A percentile compares a stretch with the other conserved stretches of the same genome.
These are phyloP conservation scores for Phoenicopterus ruber DNA, from an alignment of 2,113 vertebrate species.

Conservation along the genomic window DNA sequence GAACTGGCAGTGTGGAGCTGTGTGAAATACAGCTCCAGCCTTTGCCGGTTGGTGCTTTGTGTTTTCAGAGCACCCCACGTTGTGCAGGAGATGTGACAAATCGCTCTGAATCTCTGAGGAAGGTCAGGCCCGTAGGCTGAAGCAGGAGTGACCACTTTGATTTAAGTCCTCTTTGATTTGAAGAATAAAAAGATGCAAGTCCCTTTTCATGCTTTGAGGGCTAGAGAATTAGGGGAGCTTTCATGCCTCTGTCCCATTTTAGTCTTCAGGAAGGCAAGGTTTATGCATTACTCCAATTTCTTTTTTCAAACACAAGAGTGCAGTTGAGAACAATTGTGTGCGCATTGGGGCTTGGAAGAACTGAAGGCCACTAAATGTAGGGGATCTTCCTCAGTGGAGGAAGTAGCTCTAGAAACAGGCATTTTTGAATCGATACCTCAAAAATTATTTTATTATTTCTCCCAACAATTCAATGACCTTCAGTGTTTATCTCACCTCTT, in stretches of 20 bases:
- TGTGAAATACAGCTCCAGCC: not conserved
- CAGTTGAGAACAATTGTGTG: not conserved
- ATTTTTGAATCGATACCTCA: not conserved
- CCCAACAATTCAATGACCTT: not conserved
- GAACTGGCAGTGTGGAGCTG: not conserved
- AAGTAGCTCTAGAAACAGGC: not conserved
- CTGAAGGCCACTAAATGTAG: not conserved
- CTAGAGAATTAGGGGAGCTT: conserved; percentile 2
- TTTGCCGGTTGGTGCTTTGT: not conserved
- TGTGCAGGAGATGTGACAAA: not conserved
- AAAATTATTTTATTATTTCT: not conserved
- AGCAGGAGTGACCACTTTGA: conserved; percentile 38
- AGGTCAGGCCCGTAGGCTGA: not conserved
- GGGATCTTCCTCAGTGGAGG: not conserved
- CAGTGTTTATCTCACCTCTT: not conserved
- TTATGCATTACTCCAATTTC: not conserved
- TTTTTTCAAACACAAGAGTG: not conserved
- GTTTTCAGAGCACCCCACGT: not conserved
- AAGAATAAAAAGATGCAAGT: conserved; percentile 10
- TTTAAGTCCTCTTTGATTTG: conserved; percentile 27
- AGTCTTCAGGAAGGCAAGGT: not conserved
- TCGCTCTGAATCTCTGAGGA: not conserved
- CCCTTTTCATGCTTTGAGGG: not conserved
- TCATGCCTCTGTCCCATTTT: not conserved
- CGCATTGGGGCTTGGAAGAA: not conserved